Evolutionary conservation across 2,113 vertebrate species (phyloP), one percentile per base, ranked within the genome.

Genomic region (Antechinus stuartii): DNA sequence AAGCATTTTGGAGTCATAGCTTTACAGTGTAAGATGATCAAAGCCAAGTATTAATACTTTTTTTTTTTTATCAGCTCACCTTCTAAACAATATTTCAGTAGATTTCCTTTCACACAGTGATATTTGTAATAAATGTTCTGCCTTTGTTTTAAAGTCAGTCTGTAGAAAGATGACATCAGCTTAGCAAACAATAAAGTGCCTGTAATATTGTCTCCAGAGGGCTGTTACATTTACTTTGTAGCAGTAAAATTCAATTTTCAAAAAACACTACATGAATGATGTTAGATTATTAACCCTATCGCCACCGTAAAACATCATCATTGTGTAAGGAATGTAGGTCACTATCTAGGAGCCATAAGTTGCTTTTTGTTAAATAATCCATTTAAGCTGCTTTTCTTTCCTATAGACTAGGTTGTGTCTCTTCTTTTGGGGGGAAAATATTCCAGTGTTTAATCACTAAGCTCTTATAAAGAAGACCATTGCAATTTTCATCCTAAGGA

Each of bases 121-220:
- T 99, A 99, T 99, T 99, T 98, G 99, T 99, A 99, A 99, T 99
- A 99, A 99, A 99, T 99, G 99, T 99, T 98, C 98, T 99, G 99
- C 99, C 99, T 99, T 99, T 99, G 99, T 99, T 99, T 99, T 99
- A 99, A 99, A 98, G 98, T 98, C 98, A 97, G 99, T 98, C 98
- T 98, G 99, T 99, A 99, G 99, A 99, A 99, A 99, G 99, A 99
- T 99, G 99, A 99, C 99, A 99, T 99, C 99, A 99, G 99, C 99
- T 99, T 98, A 99, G 99, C 99, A 99, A 99, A 99, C 99, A 99
- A 99, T 99, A 99, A 99, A 99, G 99, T 98, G 99, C 99, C 99
- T 99, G 99, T 99, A 99, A 99, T 99, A 99, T 99, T 98, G 99
- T 99, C 99, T 99, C 99, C 98, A 98, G 99, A 99, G 99, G 99